These are phyloP conservation scores for Dolomedes plantarius DNA, from an alignment of 2,888 invertebrate species.

Conservation along the genomic window DNA sequence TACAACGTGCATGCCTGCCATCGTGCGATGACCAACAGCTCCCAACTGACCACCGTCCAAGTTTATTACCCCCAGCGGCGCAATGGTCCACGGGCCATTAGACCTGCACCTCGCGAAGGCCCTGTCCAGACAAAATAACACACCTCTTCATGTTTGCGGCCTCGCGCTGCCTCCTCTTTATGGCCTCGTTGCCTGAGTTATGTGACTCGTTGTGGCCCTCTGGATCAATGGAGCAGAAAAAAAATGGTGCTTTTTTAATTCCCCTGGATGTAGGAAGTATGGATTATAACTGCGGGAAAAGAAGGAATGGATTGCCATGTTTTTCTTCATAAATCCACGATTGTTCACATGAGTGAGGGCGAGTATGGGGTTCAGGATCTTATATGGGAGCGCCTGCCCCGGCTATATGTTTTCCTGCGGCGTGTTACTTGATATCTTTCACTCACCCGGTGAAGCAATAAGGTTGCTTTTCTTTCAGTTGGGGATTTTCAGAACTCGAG, in stretches of 20 bases:
- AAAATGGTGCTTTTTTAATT: conserved; percentile 2
- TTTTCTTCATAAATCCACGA: conserved; percentile 6
- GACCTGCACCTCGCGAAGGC: neutral
- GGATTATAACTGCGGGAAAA: conserved; percentile 1
- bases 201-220: neutral
- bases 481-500: too few relatives aligned
- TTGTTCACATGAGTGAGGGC: neutral
- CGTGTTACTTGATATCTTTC: too few relatives aligned
- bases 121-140: neutral
- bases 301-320: neutral
- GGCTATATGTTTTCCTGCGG: too few relatives aligned
- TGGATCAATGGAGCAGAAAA: neutral
- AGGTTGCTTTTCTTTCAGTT: too few relatives aligned
- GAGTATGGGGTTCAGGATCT: neutral
- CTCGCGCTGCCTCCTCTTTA: neutral
- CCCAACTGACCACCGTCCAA: conserved; percentile 36
- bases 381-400: too few relatives aligned
- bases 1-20: too few relatives aligned
- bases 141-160: conserved; percentile 6
- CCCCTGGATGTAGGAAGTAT: neutral
- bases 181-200: neutral
- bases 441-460: too few relatives aligned
- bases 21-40: conserved; percentile 1
- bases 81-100: conserved; percentile 60
- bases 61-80: conserved; percentile 60